Percentiles rank a stretch among this genome's conserved stretches.
Conservation (phyloP, 1,140 invertebrate species). For the Akabosia matsudoensis region DNA sequence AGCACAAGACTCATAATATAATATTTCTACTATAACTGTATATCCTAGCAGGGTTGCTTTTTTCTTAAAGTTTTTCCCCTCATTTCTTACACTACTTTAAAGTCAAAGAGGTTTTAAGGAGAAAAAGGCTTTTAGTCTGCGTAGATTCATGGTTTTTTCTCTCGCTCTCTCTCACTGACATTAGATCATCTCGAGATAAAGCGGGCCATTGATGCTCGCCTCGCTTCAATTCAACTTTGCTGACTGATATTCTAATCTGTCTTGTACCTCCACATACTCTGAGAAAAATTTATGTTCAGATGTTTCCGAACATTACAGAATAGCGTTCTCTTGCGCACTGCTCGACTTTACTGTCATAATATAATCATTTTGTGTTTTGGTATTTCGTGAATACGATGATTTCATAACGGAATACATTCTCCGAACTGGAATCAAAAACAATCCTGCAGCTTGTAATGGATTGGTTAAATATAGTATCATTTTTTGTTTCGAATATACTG, state of each 20-base stretch:
- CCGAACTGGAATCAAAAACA: too few species aligned
- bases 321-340: too few species aligned
- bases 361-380: too few species aligned
- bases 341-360: too few species aligned
- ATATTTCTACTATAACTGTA: not conserved
- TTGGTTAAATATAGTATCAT: too few species aligned
- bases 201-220: not conserved
- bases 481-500: too few species aligned
- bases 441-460: too few species aligned
- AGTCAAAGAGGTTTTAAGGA: too few species aligned
- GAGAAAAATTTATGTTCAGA: not conserved
- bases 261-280: not conserved
- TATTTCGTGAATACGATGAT: too few species aligned
- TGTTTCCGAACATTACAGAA: too few species aligned
- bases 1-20: not conserved
- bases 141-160: not conserved
- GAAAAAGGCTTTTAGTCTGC: not conserved
- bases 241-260: not conserved
- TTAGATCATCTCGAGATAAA: not conserved
- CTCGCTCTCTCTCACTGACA: not conserved
- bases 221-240: not conserved
- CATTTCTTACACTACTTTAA: not conserved
- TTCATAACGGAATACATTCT: too few species aligned
- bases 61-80: not conserved
- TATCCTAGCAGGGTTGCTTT: not conserved